These are phyloP conservation scores for Andrena haemorrhoa DNA, from an alignment of 2,888 invertebrate species.

Conservation along the genomic window DNA sequence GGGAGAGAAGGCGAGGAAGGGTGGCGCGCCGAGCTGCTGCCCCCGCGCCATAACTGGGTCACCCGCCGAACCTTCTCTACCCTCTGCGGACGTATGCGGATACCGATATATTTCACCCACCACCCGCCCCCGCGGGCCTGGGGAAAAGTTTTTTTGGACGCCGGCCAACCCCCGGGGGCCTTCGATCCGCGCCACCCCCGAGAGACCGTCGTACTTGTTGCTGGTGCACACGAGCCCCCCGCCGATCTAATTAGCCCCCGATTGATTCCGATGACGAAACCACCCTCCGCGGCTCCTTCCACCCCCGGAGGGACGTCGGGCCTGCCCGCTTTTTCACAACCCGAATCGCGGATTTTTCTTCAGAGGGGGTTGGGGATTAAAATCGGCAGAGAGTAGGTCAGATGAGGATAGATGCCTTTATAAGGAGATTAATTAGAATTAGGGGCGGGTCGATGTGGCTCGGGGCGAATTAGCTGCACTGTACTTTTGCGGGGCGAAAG, in stretches of 20 bases:
- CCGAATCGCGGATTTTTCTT: too few relatives aligned
- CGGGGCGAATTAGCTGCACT: too few relatives aligned
- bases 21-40: background rate
- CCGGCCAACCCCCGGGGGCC: slow-evolving; percentile 31
- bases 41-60: slow-evolving; percentile 47
- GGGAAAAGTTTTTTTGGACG: slow-evolving; percentile 53
- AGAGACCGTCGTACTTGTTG: slow-evolving; percentile 58
- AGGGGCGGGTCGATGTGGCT: too few relatives aligned
- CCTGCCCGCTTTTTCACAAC: too few relatives aligned
- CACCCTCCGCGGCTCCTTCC: background rate
- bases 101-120: slow-evolving; percentile 49
- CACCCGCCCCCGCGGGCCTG: background rate
- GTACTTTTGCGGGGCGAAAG: background rate
- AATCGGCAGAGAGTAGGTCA: too few relatives aligned
- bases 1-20: slow-evolving; percentile 5
- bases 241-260: slow-evolving; percentile 30
- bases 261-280: slow-evolving; percentile 13
- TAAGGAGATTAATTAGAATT: too few relatives aligned
- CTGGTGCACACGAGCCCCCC: slow-evolving; percentile 12
- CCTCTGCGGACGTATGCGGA: slow-evolving; percentile 65
- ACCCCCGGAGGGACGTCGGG: background rate
- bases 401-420: too few relatives aligned
- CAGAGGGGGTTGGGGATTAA: too few relatives aligned
- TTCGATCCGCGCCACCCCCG: slow-evolving; percentile 37
- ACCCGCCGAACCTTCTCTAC: slow-evolving; percentile 40